Evolutionary conservation across 2,888 invertebrate genomes (phyloP).

Genomic region (Drosophila meridionalis): DNA sequence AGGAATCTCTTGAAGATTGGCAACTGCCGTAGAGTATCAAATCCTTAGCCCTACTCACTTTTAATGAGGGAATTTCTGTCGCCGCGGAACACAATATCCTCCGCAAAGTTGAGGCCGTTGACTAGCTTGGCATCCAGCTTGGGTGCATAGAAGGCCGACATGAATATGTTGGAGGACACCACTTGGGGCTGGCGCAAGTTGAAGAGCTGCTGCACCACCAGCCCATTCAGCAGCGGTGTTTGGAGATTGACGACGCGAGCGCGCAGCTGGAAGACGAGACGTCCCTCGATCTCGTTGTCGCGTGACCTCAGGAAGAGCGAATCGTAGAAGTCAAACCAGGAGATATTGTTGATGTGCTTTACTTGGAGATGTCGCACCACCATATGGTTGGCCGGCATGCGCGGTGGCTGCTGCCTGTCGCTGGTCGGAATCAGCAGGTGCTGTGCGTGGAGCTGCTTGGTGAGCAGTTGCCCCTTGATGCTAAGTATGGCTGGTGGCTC

Average conservation of each 20-base stretch:
- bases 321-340: constrained; percentile 76
- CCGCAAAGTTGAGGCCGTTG: constrained; percentile 78
- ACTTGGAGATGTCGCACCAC: constrained; percentile 58
- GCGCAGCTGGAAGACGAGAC: constrained; percentile 71
- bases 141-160: constrained; percentile 72
- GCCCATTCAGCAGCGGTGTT: constrained; percentile 68
- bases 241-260: constrained; percentile 59
- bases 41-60: constrained; percentile 54
- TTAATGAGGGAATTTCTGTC: constrained; percentile 64
- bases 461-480: constrained; percentile 55
- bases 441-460: constrained; percentile 60
- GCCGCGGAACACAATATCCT: constrained; percentile 80
- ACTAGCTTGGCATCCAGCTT: constrained; percentile 66
- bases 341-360: constrained; percentile 71
- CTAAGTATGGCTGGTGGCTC: constrained; percentile 42
- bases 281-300: constrained; percentile 71
- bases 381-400: neutral
- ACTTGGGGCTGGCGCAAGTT: constrained; percentile 77
- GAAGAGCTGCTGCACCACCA: constrained; percentile 71
- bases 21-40: neutral
- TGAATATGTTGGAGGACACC: constrained; percentile 71
- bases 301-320: constrained; percentile 76
- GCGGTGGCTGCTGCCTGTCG: constrained; percentile 23
- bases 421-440: constrained; percentile 60
- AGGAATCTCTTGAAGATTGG: neutral